Conservation (phyloP, 2,888 invertebrate genomes). For the Suillia variegata region DNA sequence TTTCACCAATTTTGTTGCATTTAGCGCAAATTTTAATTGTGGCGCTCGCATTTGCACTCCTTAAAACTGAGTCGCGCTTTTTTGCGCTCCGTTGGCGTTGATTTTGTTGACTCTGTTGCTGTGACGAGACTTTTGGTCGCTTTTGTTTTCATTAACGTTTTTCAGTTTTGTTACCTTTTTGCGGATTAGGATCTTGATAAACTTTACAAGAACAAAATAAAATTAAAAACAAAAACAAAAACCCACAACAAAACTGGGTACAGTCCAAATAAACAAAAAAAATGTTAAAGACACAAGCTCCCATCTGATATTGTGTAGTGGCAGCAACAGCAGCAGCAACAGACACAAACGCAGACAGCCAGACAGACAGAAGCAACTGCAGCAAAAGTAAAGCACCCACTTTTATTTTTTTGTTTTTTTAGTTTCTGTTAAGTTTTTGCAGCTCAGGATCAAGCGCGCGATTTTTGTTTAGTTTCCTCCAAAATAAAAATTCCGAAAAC, state of each 20-base stretch:
- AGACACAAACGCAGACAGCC: no score
- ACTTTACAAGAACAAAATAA: neutral
- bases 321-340: neutral
- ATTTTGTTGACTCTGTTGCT: neutral
- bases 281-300: no score
- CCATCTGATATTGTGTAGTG: constrained; percentile 30
- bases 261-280: constrained; percentile 1
- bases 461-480: no score
- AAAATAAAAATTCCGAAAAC: no score
- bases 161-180: neutral
- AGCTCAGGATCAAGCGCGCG: no score
- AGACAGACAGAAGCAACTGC: no score
- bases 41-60: constrained; percentile 5
- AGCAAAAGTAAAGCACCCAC: constrained; percentile 8
- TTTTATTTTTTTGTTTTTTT: no score
- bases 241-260: neutral
- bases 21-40: constrained; percentile 4
- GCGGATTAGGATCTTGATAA: constrained; percentile 1
- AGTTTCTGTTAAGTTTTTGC: no score
- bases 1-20: no score
- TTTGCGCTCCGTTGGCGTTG: neutral
- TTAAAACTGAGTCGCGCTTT: neutral
- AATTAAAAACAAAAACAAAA: neutral
- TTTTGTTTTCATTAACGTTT: neutral
- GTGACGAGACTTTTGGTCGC: no score